These are phyloP conservation scores for Epinotia nisella DNA, from an alignment of 2,888 invertebrate species.

Conservation along the genomic window DNA sequence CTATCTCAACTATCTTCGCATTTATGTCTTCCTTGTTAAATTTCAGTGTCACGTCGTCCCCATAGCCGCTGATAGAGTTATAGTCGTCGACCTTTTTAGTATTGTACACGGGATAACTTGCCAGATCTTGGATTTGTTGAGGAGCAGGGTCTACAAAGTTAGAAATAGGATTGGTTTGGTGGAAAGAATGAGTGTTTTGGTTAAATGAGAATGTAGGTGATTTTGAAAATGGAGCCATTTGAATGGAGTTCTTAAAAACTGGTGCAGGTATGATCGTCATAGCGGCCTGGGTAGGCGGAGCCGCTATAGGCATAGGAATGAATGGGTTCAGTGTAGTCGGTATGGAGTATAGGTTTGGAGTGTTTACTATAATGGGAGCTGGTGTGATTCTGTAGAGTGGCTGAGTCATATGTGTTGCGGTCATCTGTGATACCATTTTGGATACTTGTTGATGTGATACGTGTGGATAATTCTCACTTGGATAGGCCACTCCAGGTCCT, in stretches of 20 bases:
- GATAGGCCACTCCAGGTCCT: conserved; percentile 70
- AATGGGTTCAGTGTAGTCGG: conserved; percentile 85
- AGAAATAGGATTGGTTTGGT: conserved; percentile 75
- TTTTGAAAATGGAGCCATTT: conserved; percentile 55
- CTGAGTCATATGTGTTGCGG: conserved; percentile 69
- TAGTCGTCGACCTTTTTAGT: conserved; percentile 81
- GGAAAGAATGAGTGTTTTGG: conserved; percentile 62
- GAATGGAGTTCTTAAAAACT: conserved; percentile 68
- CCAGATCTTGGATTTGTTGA: conserved; percentile 76
- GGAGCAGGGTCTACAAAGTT: conserved; percentile 81
- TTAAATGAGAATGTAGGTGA: conserved; percentile 59
- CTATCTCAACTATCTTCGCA: conserved; percentile 80
- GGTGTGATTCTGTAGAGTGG: conserved; percentile 68
- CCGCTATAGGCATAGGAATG: conserved; percentile 71
- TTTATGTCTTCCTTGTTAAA: conserved; percentile 78
- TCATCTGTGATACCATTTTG: conserved; percentile 80
- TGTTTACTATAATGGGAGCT: conserved; percentile 65
- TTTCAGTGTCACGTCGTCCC: conserved; percentile 74
- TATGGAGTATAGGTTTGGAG: conserved; percentile 72
- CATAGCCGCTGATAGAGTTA: conserved; percentile 77
- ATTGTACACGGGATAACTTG: conserved; percentile 69
- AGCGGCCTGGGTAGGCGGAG: conserved; percentile 63
- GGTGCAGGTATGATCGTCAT: conserved; percentile 73
- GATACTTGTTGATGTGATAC: conserved; percentile 73
- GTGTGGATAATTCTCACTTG: conserved; percentile 78